Conservation (phyloP, 1,140 invertebrate genomes). For the Meloidogyne hapla region DNA sequence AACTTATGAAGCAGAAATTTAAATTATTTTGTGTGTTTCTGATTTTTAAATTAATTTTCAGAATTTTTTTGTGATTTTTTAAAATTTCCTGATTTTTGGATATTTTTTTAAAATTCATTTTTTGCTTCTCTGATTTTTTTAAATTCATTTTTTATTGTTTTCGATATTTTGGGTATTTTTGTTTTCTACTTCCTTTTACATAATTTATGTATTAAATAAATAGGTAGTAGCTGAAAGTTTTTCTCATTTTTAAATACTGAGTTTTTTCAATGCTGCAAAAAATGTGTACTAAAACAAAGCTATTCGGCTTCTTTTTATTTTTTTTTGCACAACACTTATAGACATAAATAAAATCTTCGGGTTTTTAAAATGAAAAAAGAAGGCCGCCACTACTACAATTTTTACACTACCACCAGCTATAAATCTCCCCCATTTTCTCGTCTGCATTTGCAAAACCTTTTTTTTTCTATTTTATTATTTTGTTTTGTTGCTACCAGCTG, state of each 20-base stretch:
- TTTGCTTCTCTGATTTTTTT: neutral
- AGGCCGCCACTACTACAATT: too few relatives aligned
- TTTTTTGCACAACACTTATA: neutral
- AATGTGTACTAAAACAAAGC: neutral
- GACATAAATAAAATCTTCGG: neutral
- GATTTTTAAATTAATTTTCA: too few relatives aligned
- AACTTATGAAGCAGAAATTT: too few relatives aligned
- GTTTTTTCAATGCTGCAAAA: slow-evolving; percentile 2
- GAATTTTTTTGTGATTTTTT: too few relatives aligned
- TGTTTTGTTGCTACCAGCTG: neutral
- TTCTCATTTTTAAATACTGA: neutral
- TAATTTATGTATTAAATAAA: neutral
- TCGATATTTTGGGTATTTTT: too few relatives aligned
- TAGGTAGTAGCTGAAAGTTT: neutral
- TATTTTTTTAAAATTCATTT: too few relatives aligned
- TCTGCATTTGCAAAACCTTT: neutral
- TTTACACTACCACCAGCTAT: neutral
- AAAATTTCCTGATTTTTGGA: too few relatives aligned
- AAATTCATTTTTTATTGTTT: neutral
- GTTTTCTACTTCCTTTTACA: neutral
- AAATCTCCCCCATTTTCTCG: neutral
- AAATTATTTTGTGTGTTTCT: too few relatives aligned
- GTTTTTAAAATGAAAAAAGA: neutral
- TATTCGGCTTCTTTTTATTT: neutral
- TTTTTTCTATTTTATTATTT: neutral